A percentile compares a stretch with the other conserved stretches of the same genome.
Conservation (phyloP, 30 jellyfish, hydroid and myxozoan genomes). For the Morbakka virulenta region DNA sequence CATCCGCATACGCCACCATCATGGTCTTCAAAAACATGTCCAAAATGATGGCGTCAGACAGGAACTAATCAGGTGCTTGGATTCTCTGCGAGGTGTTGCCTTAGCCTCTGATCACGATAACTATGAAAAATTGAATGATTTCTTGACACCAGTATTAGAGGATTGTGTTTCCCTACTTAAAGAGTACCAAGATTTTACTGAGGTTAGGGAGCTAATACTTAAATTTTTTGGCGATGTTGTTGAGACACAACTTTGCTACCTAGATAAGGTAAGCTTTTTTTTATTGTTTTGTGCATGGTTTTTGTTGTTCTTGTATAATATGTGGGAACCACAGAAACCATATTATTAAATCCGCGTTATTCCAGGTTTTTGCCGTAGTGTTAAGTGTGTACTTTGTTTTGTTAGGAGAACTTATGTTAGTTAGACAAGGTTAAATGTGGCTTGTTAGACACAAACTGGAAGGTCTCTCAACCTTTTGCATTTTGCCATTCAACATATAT, state of each 20-base stretch:
- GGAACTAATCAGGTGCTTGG: conserved; percentile 56
- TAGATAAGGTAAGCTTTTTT: conserved; percentile 54
- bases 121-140: conserved; percentile 43
- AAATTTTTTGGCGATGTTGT: conserved; percentile 89
- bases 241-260: conserved; percentile 48
- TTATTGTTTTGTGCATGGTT: too few relatives aligned
- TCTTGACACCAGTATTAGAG: conserved; percentile 42
- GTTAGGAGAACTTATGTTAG: too few relatives aligned
- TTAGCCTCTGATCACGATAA: conserved; percentile 40
- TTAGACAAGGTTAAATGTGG: too few relatives aligned
- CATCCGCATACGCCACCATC: conserved; percentile 37
- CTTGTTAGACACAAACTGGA: too few relatives aligned
- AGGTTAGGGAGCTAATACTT: conserved; percentile 63
- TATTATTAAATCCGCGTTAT: too few relatives aligned
- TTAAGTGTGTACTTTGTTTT: too few relatives aligned
- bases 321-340: too few relatives aligned
- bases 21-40: conserved; percentile 31
- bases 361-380: too few relatives aligned
- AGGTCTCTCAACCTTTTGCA: too few relatives aligned
- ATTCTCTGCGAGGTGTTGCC: conserved; percentile 88
- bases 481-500: too few relatives aligned
- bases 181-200: conserved; percentile 63
- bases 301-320: too few relatives aligned
- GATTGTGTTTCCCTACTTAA: conserved; percentile 57
- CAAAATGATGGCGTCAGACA: conserved; percentile 60